Conservation (phyloP, 2,888 invertebrate species). For the Oithona nana region DNA sequence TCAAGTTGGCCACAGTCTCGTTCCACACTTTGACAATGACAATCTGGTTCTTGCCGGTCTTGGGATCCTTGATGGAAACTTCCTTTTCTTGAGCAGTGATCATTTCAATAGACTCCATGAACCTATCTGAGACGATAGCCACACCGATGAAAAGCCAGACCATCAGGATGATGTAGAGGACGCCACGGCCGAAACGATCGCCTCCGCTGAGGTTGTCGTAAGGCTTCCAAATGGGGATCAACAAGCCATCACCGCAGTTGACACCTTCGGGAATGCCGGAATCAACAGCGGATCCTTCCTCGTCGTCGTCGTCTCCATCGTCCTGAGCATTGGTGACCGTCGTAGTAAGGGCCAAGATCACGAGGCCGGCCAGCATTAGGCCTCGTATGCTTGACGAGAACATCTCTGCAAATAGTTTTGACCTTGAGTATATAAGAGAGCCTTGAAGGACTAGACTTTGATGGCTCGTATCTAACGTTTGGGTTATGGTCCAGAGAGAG, state of each 20-base stretch:
- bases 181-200: constrained; percentile 63
- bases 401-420: neutral
- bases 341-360: neutral
- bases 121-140: constrained; percentile 93
- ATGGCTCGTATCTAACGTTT: no score
- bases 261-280: constrained; percentile 7
- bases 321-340: neutral
- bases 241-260: constrained; percentile 57
- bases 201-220: constrained; percentile 48
- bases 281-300: neutral
- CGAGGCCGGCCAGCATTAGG: neutral
- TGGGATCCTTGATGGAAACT: constrained; percentile 64
- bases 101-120: constrained; percentile 98
- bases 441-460: no score
- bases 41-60: constrained; percentile 62
- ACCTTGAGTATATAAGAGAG: no score
- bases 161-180: constrained; percentile 70
- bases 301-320: neutral
- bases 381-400: neutral
- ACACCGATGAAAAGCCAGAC: constrained; percentile 95
- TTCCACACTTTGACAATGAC: constrained; percentile 93
- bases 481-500: no score
- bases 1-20: constrained; percentile 94
- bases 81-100: constrained; percentile 95
- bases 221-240: constrained; percentile 79